These are phyloP conservation scores for Nymphicus hollandicus DNA, from an alignment of 2,113 vertebrate genomes.

Conservation along the genomic window DNA sequence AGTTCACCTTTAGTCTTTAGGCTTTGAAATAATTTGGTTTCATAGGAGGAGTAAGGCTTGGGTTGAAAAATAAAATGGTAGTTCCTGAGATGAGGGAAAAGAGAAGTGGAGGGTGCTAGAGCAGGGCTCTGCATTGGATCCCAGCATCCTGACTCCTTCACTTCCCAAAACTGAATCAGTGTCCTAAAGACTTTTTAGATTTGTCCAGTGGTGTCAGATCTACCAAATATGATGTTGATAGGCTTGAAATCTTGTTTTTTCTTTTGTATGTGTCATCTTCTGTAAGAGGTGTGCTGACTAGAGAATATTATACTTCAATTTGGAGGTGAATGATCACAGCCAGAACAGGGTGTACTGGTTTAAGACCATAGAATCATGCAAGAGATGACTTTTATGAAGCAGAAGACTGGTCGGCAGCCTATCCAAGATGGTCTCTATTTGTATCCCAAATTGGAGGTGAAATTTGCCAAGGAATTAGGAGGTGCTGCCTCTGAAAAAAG, in stretches of 20 bases:
- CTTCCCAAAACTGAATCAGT: neutral
- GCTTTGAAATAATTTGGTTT: constrained; percentile 73
- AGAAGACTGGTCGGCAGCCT: neutral
- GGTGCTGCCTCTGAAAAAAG: neutral
- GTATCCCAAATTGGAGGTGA: neutral
- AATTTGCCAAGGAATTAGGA: neutral
- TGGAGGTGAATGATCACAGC: neutral
- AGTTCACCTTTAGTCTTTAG: constrained; percentile 70
- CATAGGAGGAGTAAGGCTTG: constrained; percentile 61
- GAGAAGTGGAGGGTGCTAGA: neutral
- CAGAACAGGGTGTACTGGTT: neutral
- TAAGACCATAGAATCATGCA: neutral
- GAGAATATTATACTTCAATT: neutral
- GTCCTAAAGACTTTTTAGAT: neutral
- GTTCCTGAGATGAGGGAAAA: neutral
- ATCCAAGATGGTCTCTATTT: neutral
- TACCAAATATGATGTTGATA: neutral
- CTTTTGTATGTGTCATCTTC: neutral
- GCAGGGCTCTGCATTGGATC: neutral
- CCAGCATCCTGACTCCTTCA: neutral
- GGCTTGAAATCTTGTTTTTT: neutral
- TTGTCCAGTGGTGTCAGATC: neutral
- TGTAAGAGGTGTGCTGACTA: neutral
- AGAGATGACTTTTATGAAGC: neutral
- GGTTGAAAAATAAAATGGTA: neutral